phyloP scores from a whole-genome alignment of 2,797 vertebrate genomes.

The Podarcis siculus region DNA sequence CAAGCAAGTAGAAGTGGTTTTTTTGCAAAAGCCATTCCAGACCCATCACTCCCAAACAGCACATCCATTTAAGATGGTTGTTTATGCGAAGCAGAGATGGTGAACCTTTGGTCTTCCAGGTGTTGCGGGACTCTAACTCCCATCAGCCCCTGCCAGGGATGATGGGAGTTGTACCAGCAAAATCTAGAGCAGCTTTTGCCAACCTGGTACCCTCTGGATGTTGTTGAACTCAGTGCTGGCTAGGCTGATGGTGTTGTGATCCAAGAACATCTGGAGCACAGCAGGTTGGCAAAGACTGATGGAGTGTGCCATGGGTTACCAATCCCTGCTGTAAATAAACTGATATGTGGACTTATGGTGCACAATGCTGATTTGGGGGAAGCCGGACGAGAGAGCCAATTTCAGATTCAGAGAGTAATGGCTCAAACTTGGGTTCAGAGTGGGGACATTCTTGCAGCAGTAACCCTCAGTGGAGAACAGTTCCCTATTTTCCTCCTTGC shows the following conservation, averaged over 20 bases:
- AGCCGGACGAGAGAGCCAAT: not conserved
- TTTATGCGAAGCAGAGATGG: not conserved
- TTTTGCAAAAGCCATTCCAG: not conserved
- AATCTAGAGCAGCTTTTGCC: too few species aligned
- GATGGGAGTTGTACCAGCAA: too few species aligned
- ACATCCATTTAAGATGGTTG: not conserved
- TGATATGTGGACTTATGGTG: not conserved
- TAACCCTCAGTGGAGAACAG: not conserved
- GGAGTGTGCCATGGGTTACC: not conserved
- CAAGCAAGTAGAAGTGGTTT: not conserved
- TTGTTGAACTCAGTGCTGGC: too few species aligned
- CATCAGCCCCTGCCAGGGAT: too few species aligned
- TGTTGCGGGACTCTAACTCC: too few species aligned
- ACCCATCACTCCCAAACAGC: not conserved
- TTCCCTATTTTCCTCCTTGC: not conserved
- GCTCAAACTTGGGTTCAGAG: not conserved
- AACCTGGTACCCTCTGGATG: too few species aligned
- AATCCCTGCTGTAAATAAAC: not conserved
- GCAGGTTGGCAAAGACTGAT: not conserved
- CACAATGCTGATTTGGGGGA: not conserved
- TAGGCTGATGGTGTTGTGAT: too few species aligned
- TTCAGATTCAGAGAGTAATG: not conserved
- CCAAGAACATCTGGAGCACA: too few species aligned
- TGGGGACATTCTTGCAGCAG: too few species aligned
- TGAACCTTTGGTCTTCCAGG: too few species aligned